Percentiles rank a stretch among this genome's conserved stretches.
Evolutionary conservation across 2,113 vertebrate genomes (phyloP).

Genomic region (Hypanus sabinus): DNA sequence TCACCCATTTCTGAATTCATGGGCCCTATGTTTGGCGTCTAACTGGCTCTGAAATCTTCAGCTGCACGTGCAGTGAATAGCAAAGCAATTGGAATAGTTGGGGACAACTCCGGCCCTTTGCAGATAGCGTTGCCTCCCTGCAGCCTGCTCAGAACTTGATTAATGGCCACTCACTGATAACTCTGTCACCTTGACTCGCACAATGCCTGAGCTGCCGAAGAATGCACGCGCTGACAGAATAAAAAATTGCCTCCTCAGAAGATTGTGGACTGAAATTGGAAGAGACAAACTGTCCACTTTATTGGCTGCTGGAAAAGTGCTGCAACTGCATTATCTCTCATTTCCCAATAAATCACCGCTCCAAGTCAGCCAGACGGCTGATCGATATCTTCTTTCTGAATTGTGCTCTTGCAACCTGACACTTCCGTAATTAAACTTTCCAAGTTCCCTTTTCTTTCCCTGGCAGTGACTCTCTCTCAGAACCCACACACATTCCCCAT

Average conservation of each 20-base stretch:
- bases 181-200: background rate
- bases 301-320: conserved; percentile 46
- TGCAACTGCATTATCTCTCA: conserved; percentile 50
- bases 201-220: background rate
- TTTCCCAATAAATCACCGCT: conserved; percentile 36
- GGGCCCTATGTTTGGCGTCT: background rate
- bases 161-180: background rate
- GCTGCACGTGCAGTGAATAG: background rate
- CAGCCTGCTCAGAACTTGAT: background rate
- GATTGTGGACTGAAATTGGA: conserved; percentile 39
- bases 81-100: background rate
- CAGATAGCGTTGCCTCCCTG: background rate
- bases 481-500: background rate
- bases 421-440: conserved; percentile 23
- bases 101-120: background rate
- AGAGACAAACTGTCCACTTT: conserved; percentile 50
- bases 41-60: background rate
- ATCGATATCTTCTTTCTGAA: conserved; percentile 13
- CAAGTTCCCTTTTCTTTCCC: background rate
- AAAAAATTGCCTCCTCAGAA: conserved; percentile 49
- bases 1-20: background rate
- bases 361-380: background rate
- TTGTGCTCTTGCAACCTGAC: background rate
- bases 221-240: conserved; percentile 50
- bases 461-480: background rate